phyloP scores from a whole-genome alignment of 2,888 invertebrate species.

The Pomacea canaliculata region DNA sequence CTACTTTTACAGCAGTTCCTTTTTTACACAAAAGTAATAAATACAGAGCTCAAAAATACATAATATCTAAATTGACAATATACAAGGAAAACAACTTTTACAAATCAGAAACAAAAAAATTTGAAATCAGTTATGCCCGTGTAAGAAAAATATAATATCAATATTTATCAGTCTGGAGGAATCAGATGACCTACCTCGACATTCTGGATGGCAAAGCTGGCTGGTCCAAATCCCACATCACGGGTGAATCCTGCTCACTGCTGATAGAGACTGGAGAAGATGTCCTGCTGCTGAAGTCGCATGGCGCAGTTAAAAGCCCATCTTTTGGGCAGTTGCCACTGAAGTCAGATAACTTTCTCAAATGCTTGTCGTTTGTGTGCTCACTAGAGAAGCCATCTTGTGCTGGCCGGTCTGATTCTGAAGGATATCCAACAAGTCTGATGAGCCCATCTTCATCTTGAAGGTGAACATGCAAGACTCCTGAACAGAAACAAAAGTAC shows the following conservation, averaged over 20 bases:
- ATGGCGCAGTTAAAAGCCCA: background rate
- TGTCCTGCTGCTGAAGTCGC: constrained; percentile 28
- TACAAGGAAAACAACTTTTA: background rate
- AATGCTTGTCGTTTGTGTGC: too few species aligned
- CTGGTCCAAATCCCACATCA: too few species aligned
- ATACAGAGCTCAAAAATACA: too few species aligned
- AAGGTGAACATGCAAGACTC: constrained; percentile 66
- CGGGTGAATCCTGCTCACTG: constrained; percentile 41
- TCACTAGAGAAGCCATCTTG: background rate
- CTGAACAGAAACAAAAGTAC: constrained; percentile 18
- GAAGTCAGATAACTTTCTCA: too few species aligned
- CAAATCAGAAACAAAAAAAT: constrained; percentile 14
- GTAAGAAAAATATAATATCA: background rate
- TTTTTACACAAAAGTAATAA: too few species aligned
- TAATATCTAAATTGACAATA: too few species aligned
- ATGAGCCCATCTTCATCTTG: constrained; percentile 72
- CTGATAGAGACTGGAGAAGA: constrained; percentile 44
- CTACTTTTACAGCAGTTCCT: too few species aligned
- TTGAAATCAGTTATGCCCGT: background rate
- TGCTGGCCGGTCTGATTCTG: background rate
- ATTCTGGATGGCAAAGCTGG: background rate
- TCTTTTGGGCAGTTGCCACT: background rate
- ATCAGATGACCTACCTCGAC: background rate
- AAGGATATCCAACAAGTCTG: constrained; percentile 68
- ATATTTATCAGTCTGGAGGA: constrained; percentile 1